Conservation (phyloP, 2,113 vertebrate genomes). For the Lanius collurio region DNA sequence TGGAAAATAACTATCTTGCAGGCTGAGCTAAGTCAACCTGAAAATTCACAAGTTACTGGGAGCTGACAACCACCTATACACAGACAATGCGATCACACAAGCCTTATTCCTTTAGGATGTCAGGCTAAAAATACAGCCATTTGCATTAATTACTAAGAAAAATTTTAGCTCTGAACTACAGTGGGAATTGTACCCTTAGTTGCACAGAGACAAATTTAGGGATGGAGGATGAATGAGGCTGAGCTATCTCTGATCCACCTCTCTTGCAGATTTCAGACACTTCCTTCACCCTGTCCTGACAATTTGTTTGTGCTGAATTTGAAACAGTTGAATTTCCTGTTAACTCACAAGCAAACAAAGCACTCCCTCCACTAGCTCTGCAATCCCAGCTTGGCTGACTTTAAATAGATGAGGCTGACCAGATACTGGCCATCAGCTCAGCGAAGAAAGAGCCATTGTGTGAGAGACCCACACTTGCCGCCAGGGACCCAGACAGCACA, state of each 20-base stretch:
- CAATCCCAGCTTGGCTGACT: slow-evolving; percentile 39
- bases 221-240: neutral
- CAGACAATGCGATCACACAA: neutral
- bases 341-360: slow-evolving; percentile 64
- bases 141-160: neutral
- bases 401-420: slow-evolving; percentile 60
- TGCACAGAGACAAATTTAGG: neutral
- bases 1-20: neutral
- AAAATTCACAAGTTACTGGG: neutral
- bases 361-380: neutral
- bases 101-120: neutral
- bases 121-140: slow-evolving; percentile 13
- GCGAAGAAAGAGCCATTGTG: slow-evolving; percentile 77
- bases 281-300: slow-evolving; percentile 28
- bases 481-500: neutral
- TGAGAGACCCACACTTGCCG: neutral
- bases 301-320: slow-evolving; percentile 50
- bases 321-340: slow-evolving; percentile 50
- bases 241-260: neutral
- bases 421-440: slow-evolving; percentile 61
- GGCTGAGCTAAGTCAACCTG: neutral
- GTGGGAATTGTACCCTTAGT: neutral
- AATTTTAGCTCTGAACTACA: neutral
- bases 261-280: neutral
- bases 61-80: neutral